phyloP scores from a whole-genome alignment of 2,113 vertebrate species.

The Protobothrops mucrosquamatus region DNA sequence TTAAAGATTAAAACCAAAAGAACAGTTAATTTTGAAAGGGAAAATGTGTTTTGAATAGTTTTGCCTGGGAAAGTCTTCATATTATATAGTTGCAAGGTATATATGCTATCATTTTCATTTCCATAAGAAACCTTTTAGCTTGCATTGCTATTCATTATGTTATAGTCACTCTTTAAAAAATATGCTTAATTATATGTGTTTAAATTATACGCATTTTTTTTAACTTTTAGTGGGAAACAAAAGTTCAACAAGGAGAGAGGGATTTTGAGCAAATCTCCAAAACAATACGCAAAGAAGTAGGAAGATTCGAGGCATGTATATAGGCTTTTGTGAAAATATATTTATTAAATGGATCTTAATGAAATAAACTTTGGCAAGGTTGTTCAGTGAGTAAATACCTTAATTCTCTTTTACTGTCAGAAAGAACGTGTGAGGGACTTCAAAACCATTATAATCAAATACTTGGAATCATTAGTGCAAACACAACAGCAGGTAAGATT shows the following conservation, averaged over 20 bases:
- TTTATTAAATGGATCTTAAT: slow-evolving; percentile 16
- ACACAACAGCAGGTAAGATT: slow-evolving; percentile 94
- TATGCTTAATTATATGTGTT: slow-evolving; percentile 14
- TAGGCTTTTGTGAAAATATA: not conserved
- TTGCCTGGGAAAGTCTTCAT: not conserved
- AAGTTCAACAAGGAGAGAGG: slow-evolving; percentile 95
- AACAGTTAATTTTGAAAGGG: not conserved
- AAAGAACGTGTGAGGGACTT: slow-evolving; percentile 97
- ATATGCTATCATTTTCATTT: not conserved
- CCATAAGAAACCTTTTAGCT: not conserved
- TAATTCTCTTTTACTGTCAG: slow-evolving; percentile 69
- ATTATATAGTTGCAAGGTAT: not conserved
- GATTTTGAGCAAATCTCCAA: slow-evolving; percentile 98
- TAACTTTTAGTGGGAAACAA: slow-evolving; percentile 89
- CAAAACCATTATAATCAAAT: slow-evolving; percentile 92
- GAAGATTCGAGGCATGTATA: slow-evolving; percentile 90
- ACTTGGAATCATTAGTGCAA: slow-evolving; percentile 95
- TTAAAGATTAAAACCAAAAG: not conserved
- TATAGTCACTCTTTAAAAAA: not conserved
- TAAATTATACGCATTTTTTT: slow-evolving; percentile 55
- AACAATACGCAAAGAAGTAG: slow-evolving; percentile 95
- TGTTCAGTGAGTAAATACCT: slow-evolving; percentile 2
- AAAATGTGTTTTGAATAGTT: not conserved
- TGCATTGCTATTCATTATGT: not conserved
- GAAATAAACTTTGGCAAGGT: not conserved